These are phyloP conservation scores for Alligator mississippiensis DNA, from an alignment of 2,113 vertebrate species.

Conservation along the genomic window DNA sequence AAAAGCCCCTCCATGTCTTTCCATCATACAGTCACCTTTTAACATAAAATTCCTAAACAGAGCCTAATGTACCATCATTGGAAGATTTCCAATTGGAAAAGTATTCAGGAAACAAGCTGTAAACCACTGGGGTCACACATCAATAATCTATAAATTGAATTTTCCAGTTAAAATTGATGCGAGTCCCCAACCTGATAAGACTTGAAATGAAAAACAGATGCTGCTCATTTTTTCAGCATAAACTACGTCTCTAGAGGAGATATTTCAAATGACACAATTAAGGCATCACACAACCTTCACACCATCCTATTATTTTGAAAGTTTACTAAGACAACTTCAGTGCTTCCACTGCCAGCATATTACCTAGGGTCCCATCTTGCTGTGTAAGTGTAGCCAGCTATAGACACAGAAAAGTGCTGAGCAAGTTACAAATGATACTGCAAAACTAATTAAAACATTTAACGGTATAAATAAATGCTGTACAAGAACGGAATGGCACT, in stretches of 20 bases:
- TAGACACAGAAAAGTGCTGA: not conserved
- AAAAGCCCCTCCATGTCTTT: not conserved
- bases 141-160: slow-evolving; percentile 44
- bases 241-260: not conserved
- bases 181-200: slow-evolving; percentile 32
- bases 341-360: not conserved
- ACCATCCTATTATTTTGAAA: fast-evolving
- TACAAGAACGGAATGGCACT: not conserved
- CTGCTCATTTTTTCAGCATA: not conserved
- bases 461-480: not conserved
- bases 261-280: not conserved
- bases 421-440: not conserved
- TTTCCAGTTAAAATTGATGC: slow-evolving; percentile 42
- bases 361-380: not conserved
- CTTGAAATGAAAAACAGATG: slow-evolving; percentile 16
- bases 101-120: slow-evolving; percentile 17
- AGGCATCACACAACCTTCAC: not conserved
- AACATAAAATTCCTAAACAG: not conserved
- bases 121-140: not conserved
- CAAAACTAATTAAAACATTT: not conserved
- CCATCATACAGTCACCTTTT: not conserved
- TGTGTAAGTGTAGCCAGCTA: not conserved
- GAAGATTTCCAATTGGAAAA: not conserved
- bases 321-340: not conserved
- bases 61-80: not conserved